Evolutionary conservation across 2,113 vertebrate genomes (phyloP).

Genomic region (Copsychus sechellarum): DNA sequence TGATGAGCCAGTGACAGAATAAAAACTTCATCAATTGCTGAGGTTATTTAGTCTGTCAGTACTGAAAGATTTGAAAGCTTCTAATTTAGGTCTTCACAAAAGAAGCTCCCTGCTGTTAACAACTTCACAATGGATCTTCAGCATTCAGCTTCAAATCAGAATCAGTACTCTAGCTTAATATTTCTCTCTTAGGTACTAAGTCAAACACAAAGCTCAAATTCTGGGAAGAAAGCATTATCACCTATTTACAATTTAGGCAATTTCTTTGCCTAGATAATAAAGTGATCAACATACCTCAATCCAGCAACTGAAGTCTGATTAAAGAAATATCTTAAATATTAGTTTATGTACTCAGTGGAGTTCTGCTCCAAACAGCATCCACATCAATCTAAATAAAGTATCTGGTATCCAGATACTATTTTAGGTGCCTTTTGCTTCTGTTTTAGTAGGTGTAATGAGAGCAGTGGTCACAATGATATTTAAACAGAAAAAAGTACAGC

Average conservation of each 20-base stretch:
- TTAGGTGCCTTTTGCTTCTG: not conserved
- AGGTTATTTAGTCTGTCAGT: not conserved
- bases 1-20: not conserved
- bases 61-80: not conserved
- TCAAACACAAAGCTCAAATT: not conserved
- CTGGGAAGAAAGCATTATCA: not conserved
- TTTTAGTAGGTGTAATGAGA: not conserved
- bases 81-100: constrained; percentile 1
- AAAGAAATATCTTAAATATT: not conserved
- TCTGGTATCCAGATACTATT: not conserved
- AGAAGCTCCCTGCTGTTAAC: not conserved
- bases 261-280: not conserved
- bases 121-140: constrained; percentile 16
- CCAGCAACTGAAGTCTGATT: not conserved
- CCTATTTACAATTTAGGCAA: not conserved
- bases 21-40: constrained; percentile 6
- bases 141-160: not conserved
- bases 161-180: not conserved
- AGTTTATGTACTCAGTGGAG: not conserved
- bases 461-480: not conserved
- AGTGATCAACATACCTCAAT: not conserved
- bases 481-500: not conserved
- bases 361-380: not conserved
- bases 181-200: not conserved
- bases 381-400: not conserved